Evolutionary conservation across 2,888 invertebrate species (phyloP), one percentile per base, ranked within the genome.

Genomic region (Serrognathus titanus): DNA sequence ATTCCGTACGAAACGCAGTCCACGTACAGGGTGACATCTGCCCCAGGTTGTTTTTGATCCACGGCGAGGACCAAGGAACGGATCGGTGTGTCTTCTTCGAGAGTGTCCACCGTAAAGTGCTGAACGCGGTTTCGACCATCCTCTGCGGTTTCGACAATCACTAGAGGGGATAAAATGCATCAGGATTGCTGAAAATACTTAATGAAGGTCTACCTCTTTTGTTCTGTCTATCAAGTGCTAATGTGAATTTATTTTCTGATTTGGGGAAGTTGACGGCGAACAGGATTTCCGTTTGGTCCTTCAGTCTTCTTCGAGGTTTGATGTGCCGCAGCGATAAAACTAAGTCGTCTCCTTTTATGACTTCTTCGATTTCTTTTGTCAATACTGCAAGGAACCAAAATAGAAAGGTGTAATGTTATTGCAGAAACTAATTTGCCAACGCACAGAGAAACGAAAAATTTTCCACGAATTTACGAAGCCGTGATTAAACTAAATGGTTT

Each of bases 1-100:
- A 82, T 82, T 39, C 87, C 88, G 58, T 86, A 81, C 1, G 82
- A 78, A 24, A 80, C 79, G 69, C 89, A 90, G 65, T 88, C 86
- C 3, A 85, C 80, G 65, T 84, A 84, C 31, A 90, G 75, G 63
- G 84, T 83, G 13, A 88, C 82, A 61, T 81, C 81, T 2, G 83
- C 82, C 1, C 83, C 79, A 0, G 84, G 82, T 59, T 81, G 79
- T 16, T 70, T 73, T 68, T 85, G 85, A 63, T 81, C 79, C 2
- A 85, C 77, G 9, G 78, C 72, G 46, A 85, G 66, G 40, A 85
- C 77, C 20, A 87, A 75, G 9, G 84, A 83, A 53, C 84, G 78
- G 3, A 86, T 78, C 0, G 83, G 72, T 3, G 81, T 79, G 1
- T 80, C 79, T 13, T 81, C 81, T 47, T 81, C 76, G 47, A 85